Conservation (phyloP, 2,797 vertebrate species). For the Eulemur albifrons region DNA sequence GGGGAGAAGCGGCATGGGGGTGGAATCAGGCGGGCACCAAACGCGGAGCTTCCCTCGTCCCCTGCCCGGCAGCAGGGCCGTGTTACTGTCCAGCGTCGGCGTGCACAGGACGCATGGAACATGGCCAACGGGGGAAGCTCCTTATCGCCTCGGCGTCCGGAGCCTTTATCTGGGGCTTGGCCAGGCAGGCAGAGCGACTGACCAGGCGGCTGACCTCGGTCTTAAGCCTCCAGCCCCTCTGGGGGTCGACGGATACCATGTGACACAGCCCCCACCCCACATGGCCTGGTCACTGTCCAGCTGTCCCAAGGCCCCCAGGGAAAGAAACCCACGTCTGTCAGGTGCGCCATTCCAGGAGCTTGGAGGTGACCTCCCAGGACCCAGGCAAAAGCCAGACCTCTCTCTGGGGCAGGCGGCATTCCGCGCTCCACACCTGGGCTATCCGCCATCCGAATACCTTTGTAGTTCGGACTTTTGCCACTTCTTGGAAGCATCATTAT, state of each 20-base stretch:
- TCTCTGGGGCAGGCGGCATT: not conserved
- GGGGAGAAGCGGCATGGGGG: not conserved
- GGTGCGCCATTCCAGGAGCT: not conserved
- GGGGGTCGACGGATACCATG: rapidly evolving
- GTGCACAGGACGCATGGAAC: rapidly evolving
- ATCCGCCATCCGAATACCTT: slow-evolving; percentile 45
- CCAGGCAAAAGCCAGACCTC: not conserved
- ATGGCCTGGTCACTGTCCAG: not conserved
- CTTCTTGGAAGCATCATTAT: slow-evolving; percentile 42
- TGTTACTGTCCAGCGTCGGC: rapidly evolving
- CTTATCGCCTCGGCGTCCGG: rapidly evolving
- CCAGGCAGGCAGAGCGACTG: rapidly evolving
- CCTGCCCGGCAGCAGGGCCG: not conserved
- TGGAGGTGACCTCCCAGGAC: not conserved
- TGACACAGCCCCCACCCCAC: not conserved
- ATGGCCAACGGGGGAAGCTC: not conserved
- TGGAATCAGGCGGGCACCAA: not conserved
- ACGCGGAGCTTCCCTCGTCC: not conserved
- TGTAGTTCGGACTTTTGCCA: slow-evolving; percentile 67
- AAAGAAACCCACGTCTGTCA: not conserved
- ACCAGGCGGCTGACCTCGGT: not conserved
- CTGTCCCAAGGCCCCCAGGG: not conserved
- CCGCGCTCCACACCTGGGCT: not conserved
- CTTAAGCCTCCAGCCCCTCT: not conserved
- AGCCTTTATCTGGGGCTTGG: not conserved